Percentiles rank a stretch among this genome's conserved stretches.
These are phyloP conservation scores for Drosophila quinaria DNA, from an alignment of 2,888 invertebrate species.

Conservation along the genomic window DNA sequence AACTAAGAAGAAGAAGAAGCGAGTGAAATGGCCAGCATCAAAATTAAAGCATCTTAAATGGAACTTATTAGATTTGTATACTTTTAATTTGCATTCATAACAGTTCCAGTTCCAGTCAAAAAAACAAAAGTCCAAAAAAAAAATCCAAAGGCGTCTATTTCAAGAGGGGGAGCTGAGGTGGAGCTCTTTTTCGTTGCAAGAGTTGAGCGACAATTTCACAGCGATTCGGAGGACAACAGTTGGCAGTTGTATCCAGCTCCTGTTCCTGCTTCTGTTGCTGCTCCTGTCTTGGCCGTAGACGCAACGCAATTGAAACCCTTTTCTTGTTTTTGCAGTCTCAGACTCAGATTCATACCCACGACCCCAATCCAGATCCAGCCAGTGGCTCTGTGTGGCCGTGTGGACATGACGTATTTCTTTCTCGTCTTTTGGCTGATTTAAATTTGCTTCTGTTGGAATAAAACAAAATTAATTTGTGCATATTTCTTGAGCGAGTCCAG, in stretches of 20 bases:
- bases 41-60: conserved; percentile 82
- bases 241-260: conserved; percentile 49
- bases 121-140: background rate
- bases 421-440: conserved; percentile 68
- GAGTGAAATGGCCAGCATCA: conserved; percentile 32
- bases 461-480: conserved; percentile 83
- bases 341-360: background rate
- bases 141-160: conserved; percentile 31
- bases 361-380: background rate
- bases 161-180: background rate
- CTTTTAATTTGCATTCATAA: conserved; percentile 85
- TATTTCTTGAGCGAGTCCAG: conserved; percentile 78
- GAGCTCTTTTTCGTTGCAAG: conserved; percentile 38
- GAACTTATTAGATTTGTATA: conserved; percentile 85
- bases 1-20: conserved; percentile 2
- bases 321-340: conserved; percentile 63
- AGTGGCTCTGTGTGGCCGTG: conserved; percentile 19
- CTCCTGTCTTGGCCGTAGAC: conserved; percentile 29
- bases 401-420: conserved; percentile 79
- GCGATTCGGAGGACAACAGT: conserved; percentile 59
- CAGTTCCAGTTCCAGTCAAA: conserved; percentile 59
- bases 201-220: conserved; percentile 47
- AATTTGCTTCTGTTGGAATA: conserved; percentile 75
- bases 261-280: conserved; percentile 43
- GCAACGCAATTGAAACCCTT: conserved; percentile 73